Conservation (phyloP, 1,140 invertebrate species). For the Drosophila pruinosa region DNA sequence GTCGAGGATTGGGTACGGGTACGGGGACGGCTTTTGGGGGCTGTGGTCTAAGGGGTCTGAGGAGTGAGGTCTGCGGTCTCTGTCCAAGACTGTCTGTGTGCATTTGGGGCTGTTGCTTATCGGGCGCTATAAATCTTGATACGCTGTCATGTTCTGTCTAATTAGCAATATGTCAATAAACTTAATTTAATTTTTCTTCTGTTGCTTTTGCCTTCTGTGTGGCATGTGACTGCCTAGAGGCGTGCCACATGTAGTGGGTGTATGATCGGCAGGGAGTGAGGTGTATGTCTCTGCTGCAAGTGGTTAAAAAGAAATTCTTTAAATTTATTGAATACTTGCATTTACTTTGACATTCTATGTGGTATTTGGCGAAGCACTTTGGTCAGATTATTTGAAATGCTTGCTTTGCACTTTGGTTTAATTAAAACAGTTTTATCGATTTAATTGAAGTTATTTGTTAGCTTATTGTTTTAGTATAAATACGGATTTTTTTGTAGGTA, state of each 20-base stretch:
- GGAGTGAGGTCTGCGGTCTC: background rate
- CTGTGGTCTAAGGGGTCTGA: background rate
- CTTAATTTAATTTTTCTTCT: slow-evolving; percentile 76
- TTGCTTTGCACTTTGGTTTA: slow-evolving; percentile 3
- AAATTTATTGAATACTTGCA: slow-evolving; percentile 44
- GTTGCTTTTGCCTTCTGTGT: slow-evolving; percentile 13
- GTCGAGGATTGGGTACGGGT: background rate
- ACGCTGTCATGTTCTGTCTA: slow-evolving; percentile 82
- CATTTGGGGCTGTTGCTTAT: slow-evolving; percentile 53
- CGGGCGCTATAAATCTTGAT: slow-evolving; percentile 81
- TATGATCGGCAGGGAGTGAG: background rate
- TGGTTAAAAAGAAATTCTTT: background rate
- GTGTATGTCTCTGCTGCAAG: slow-evolving; percentile 5
- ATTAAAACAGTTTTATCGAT: no score
- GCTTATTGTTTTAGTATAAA: no score
- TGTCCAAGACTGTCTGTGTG: background rate
- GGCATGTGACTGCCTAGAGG: slow-evolving; percentile 15
- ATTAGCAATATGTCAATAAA: slow-evolving; percentile 83
- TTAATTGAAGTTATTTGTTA: no score
- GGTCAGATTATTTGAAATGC: slow-evolving; percentile 6
- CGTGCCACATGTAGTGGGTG: background rate
- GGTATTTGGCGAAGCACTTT: background rate
- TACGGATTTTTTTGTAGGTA: no score
- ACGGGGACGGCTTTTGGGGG: background rate
- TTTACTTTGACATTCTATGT: slow-evolving; percentile 24